Evolutionary conservation across 37 sponge, comb jelly and placozoan species (phyloP).

Genomic region (Oscarella lobularis): DNA sequence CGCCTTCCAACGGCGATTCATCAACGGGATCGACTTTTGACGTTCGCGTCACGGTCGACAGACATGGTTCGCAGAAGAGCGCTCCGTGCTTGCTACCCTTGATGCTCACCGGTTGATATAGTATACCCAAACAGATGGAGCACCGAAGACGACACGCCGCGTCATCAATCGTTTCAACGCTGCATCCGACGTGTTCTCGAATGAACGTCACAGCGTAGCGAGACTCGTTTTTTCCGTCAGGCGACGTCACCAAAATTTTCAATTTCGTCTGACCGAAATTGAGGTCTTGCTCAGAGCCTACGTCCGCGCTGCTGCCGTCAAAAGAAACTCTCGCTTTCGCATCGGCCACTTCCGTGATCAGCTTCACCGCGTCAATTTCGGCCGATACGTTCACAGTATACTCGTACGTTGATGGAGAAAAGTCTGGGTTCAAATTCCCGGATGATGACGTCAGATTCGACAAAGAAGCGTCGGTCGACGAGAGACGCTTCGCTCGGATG

Average conservation of each 20-base stretch:
- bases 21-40: constrained; percentile 65
- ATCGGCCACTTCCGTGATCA: constrained; percentile 56
- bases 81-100: constrained; percentile 8
- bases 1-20: constrained; percentile 30
- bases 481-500: constrained; percentile 39
- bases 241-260: constrained; percentile 39
- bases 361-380: constrained; percentile 21
- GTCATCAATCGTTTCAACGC: constrained; percentile 12
- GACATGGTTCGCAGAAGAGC: constrained; percentile 46
- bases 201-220: constrained; percentile 37
- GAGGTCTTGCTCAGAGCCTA: constrained; percentile 21
- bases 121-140: constrained; percentile 45
- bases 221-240: constrained; percentile 28
- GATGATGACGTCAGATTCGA: constrained; percentile 41
- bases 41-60: constrained; percentile 58
- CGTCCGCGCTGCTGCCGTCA: constrained; percentile 25
- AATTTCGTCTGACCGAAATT: constrained; percentile 37
- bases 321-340: constrained; percentile 33
- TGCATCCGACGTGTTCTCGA: constrained; percentile 17
- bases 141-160: constrained; percentile 17
- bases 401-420: constrained; percentile 27
- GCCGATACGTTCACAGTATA: constrained; percentile 59
- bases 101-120: constrained; percentile 28
- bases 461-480: constrained; percentile 68
- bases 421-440: constrained; percentile 51